These are phyloP conservation scores for Phoxinus phoxinus DNA, from an alignment of 2,113 vertebrate species.

Conservation along the genomic window DNA sequence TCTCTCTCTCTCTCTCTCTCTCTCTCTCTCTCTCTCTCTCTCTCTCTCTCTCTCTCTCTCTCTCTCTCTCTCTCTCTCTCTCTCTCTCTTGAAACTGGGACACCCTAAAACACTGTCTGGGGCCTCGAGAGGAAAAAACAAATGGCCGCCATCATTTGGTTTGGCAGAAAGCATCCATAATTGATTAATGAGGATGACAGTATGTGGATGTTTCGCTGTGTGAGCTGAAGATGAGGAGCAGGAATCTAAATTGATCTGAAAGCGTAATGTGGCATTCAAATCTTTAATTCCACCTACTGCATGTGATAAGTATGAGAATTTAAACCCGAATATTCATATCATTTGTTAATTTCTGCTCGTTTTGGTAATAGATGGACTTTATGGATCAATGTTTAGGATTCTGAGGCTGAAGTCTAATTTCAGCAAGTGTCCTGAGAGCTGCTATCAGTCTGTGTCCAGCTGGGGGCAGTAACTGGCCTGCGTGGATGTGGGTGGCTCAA, in stretches of 20 bases:
- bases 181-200: slow-evolving; percentile 36
- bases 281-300: not conserved
- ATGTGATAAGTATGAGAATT: not conserved
- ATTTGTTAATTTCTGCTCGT: not conserved
- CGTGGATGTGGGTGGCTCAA: not conserved
- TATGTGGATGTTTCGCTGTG: slow-evolving; percentile 5
- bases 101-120: slow-evolving; percentile 20
- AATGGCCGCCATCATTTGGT: slow-evolving; percentile 36
- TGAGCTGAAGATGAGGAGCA: slow-evolving; percentile 3
- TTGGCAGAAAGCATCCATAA: slow-evolving; percentile 48
- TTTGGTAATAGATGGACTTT: not conserved
- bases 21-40: not conserved
- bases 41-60: not conserved
- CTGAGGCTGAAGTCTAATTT: not conserved
- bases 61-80: not conserved
- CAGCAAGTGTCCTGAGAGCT: not conserved
- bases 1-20: not conserved
- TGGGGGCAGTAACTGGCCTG: slow-evolving; percentile 57
- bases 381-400: not conserved
- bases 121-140: slow-evolving; percentile 8
- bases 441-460: slow-evolving; percentile 56
- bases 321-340: not conserved
- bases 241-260: slow-evolving; percentile 18
- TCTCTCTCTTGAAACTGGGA: slow-evolving; percentile 35
- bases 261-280: not conserved